Evolutionary conservation across 2,888 invertebrate genomes (phyloP).

Genomic region (Cyclophora punctaria): DNA sequence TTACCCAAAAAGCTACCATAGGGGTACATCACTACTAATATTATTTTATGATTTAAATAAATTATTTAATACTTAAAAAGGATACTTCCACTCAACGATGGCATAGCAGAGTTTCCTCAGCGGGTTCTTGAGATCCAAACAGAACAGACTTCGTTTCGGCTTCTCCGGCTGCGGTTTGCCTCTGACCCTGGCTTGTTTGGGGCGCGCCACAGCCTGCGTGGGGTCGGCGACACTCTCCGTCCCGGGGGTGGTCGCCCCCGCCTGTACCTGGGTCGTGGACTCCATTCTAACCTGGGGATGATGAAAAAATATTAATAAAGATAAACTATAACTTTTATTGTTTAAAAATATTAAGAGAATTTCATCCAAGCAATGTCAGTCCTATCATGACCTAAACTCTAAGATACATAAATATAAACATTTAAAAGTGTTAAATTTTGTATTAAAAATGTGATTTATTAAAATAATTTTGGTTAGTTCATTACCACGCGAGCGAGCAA

Average conservation of each 20-base stretch:
- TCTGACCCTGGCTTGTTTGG: conserved; percentile 77
- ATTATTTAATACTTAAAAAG: conserved; percentile 73
- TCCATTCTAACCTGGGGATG: conserved; percentile 49
- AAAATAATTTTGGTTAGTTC: no score
- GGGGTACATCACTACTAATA: no score
- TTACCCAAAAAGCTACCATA: no score
- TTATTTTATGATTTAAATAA: no score
- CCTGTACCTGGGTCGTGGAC: conserved; percentile 38
- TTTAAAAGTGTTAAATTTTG: conserved; percentile 10
- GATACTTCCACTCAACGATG: conserved; percentile 99
- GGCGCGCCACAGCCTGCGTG: conserved; percentile 64
- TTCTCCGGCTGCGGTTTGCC: conserved; percentile 92
- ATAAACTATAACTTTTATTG: neutral
- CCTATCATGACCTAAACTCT: no score
- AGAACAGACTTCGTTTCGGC: conserved; percentile 92
- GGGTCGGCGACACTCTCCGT: conserved; percentile 44
- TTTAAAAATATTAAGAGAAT: neutral
- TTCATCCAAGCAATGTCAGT: no score
- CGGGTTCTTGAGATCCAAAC: conserved; percentile 94
- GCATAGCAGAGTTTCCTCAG: conserved; percentile 95
- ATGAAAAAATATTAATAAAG: neutral
- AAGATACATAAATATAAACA: no score
- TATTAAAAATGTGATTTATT: neutral
- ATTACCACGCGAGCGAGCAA: no score
- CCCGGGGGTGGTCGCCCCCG: conserved; percentile 47